phyloP scores from a whole-genome alignment of 2,113 vertebrate species.

The Elephantulus edwardii region DNA sequence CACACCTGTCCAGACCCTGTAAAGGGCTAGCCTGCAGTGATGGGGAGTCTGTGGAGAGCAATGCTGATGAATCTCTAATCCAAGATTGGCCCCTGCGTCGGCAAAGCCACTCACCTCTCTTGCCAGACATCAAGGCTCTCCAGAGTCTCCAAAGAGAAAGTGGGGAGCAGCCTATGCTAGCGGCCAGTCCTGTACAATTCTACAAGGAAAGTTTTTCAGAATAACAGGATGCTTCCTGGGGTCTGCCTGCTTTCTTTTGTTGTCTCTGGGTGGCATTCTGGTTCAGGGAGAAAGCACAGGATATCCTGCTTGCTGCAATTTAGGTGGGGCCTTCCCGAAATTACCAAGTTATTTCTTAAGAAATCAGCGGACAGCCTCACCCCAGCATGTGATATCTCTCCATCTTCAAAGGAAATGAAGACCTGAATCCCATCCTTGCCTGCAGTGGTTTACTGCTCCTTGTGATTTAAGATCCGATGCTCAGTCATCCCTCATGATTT shows the following conservation, averaged over 20 bases:
- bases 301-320: not conserved
- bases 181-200: not conserved
- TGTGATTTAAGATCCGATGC: too few species aligned
- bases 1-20: not conserved
- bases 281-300: not conserved
- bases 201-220: not conserved
- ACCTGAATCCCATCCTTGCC: not conserved
- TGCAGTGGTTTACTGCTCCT: not conserved
- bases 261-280: not conserved
- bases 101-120: accelerated
- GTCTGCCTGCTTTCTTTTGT: slow-evolving; percentile 14
- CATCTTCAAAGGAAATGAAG: not conserved
- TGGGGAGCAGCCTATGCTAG: not conserved
- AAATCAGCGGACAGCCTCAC: not conserved
- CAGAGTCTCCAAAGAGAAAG: not conserved
- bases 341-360: not conserved
- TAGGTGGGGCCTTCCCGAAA: not conserved
- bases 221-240: not conserved
- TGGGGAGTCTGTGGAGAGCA: not conserved
- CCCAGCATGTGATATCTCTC: not conserved
- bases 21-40: accelerated
- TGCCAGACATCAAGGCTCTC: not conserved
- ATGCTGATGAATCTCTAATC: not conserved
- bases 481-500: not conserved
- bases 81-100: not conserved